Evolutionary conservation across 2,113 vertebrate genomes (phyloP).

Genomic region (Protobothrops flavoviridis): DNA sequence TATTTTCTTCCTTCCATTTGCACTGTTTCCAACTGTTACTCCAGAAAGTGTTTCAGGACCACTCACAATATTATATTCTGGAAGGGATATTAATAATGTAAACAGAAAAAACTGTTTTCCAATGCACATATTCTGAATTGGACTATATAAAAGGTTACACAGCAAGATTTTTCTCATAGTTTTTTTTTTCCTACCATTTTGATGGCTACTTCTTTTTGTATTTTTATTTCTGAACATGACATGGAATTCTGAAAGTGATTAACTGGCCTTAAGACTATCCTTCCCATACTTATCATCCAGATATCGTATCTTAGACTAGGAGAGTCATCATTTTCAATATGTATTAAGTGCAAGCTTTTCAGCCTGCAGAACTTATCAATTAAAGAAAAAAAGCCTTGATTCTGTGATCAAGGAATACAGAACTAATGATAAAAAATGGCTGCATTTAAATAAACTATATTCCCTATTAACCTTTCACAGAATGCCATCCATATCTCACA

Average conservation of each 20-base stretch:
- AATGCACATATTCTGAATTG: neutral
- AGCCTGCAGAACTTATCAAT: neutral
- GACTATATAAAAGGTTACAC: neutral
- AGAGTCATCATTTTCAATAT: neutral
- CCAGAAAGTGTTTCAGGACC: neutral
- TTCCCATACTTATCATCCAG: neutral
- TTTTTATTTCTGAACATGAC: neutral
- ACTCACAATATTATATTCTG: neutral
- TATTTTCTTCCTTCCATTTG: neutral
- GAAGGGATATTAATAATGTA: constrained; percentile 1
- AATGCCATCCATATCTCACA: neutral
- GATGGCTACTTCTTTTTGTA: neutral
- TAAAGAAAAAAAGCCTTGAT: neutral
- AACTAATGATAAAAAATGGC: neutral
- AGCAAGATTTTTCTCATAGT: neutral
- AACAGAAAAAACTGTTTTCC: neutral
- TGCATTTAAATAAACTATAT: neutral
- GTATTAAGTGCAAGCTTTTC: neutral
- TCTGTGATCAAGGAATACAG: neutral
- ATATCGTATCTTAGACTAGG: neutral
- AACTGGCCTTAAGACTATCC: neutral
- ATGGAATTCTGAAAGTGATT: neutral
- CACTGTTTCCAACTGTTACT: neutral
- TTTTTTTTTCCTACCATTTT: neutral
- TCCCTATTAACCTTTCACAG: neutral